phyloP scores from a whole-genome alignment of 1,140 invertebrate genomes.

The Leptinotarsa lineolata region DNA sequence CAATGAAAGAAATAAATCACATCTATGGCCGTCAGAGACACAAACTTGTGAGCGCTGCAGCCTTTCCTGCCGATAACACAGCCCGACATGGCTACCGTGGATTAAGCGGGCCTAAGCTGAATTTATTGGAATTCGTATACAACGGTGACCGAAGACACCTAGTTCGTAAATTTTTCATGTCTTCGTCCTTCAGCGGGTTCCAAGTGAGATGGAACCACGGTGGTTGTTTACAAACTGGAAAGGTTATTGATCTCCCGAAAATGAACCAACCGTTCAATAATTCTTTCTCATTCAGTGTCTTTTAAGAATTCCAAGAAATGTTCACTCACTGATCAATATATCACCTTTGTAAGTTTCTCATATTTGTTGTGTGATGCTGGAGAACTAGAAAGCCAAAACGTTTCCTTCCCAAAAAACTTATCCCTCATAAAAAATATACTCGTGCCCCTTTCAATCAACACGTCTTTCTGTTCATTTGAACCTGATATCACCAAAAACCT shows the following conservation, averaged over 20 bases:
- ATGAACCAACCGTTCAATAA: no score
- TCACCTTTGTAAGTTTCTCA: no score
- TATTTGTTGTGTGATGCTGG: no score
- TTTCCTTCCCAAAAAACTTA: no score
- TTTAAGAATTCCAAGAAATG: no score
- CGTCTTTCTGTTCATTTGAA: no score
- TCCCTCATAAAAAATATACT: no score
- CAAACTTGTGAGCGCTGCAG: constrained; percentile 13
- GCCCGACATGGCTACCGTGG: constrained; percentile 30
- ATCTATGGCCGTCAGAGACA: constrained; percentile 13
- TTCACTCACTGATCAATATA: no score
- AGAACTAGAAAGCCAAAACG: no score
- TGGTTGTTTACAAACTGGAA: neutral
- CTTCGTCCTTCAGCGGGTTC: neutral
- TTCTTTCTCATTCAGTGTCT: no score
- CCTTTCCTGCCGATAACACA: constrained; percentile 14
- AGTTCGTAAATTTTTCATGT: constrained; percentile 3
- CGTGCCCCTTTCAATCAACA: no score
- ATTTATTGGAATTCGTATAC: constrained; percentile 32
- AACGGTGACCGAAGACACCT: constrained; percentile 2
- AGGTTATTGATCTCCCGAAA: neutral
- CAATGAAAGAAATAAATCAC: constrained; percentile 27
- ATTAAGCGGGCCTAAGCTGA: constrained; percentile 33
- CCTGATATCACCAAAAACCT: no score
- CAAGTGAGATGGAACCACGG: neutral